Base-by-base conservation (phyloP, 2,797 vertebrate genomes). In the Centroberyx gerrardi region DNA sequence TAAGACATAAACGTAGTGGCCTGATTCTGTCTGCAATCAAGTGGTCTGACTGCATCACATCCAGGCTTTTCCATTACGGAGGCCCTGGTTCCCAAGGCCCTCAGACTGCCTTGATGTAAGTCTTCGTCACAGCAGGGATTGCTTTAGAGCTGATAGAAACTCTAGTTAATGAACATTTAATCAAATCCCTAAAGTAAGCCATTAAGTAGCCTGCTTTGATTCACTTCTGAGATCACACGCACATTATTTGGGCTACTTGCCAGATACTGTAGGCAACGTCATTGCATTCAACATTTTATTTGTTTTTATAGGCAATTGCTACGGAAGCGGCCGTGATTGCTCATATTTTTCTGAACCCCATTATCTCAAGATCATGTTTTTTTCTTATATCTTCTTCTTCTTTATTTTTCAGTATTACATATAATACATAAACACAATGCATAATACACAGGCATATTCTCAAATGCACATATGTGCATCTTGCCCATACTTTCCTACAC, bases 21-120 rank as follows among this genome's bases (percentile, higher is more conserved):
- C 61, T 75, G 62, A 81, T 90, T 88, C 71, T 80, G 79, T 86
- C 82, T 81, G 48, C 67, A 76, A 72, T 74, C 62, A 79, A 86
- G 81, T 77, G 64, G 72, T 46, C 71, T 29, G 17, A 59, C 62
- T 78, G 73, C 65, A 76, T 84, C 59, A 77, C 78, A 80, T 88
- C 69, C 67, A 55, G 60, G 63, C 55, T 9, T 76, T 87, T 89
- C 85, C 86, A 85, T 89, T 78, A 74, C n/a, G 8, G 65, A 15
- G 72, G 52, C 52, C 53, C 52, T 70, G 55, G 65, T 78, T 82
- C 74, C 78, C 85, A 77, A 59, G 77, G 77, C 56, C 36, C 53
- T 28, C 14, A 48, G 17, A 33, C 33, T 63, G 66, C 49, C 12
- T 71, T 67, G 70, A 78, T 80, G 63, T 61, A 62, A 68, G 28